Evolutionary conservation across 37 sponge, comb jelly and placozoan species (phyloP), one percentile per base, ranked within the genome.

Genomic region (Ephydatia muelleri): DNA sequence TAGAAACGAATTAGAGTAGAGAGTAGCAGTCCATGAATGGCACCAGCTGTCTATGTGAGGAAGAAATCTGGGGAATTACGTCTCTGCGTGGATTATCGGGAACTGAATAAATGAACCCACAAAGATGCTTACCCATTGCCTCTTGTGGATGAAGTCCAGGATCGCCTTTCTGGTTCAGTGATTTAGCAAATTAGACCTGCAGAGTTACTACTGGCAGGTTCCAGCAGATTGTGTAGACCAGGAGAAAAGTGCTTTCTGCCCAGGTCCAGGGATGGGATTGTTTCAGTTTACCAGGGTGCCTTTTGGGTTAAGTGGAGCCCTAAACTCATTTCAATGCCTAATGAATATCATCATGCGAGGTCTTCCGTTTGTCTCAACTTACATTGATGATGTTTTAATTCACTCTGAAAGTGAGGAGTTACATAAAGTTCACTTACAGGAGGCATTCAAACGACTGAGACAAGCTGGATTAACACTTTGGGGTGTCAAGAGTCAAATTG

Each of bases 231-330:
- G 70, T 27, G 69, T 72, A 25, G 88, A 91, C 68, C 49, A 67
- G n/a, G 81, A 67, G 28, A 80, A 81, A 49, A 82, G 83, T 23
- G 85, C 87, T 25, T 87, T 91, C 72, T 80, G 69, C 36, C 69
- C 84, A 65, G 86, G 86, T 5, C 93, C 89, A 31, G 93, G 89
- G 0, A 82, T 88, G 83, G 89, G 93, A 4, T 74, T 86, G 67
- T 91, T 64, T 73, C 80, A 91, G 57, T 91, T 91, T 43, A 48
- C 33, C 28, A 65, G 65, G 4, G 74, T 88, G 86, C 79, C 89
- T 31, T 88, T 88, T 68, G 89, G 89, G 0, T 37, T 92, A 22
- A 65, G 73, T 19, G 89, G 89, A 11, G 89, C 82, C 13, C 89
- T 86, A 19, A 69, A 84, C 5, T 72, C 93, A 3, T 92, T 92